phyloP scores from a whole-genome alignment of 2,797 vertebrate genomes.

The Amphiprion clarkii region DNA sequence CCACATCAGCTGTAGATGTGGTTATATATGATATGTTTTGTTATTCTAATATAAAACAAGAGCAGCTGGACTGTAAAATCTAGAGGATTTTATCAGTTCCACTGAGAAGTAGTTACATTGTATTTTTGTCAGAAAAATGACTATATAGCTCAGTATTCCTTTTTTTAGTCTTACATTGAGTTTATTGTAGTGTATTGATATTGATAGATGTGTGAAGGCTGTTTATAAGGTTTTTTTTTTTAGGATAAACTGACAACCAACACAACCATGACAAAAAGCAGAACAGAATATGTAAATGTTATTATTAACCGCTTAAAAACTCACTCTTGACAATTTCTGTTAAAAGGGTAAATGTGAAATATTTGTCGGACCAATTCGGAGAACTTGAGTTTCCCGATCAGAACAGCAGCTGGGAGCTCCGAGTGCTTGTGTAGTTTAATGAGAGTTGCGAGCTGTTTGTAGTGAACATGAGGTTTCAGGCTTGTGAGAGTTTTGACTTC shows the following conservation, averaged over 20 bases:
- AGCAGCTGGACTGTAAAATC: slow-evolving; percentile 1
- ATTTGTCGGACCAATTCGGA: background rate
- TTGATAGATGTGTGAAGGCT: background rate
- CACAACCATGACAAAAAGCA: background rate
- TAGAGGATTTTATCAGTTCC: background rate
- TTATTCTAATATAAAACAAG: slow-evolving; percentile 8
- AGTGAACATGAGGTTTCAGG: background rate
- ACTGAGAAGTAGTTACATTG: background rate
- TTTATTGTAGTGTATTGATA: background rate
- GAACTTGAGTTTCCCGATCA: slow-evolving; percentile 1
- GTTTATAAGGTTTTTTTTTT: background rate
- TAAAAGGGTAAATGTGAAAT: background rate
- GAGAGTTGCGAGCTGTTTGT: slow-evolving; percentile 1
- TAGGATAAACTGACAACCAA: background rate
- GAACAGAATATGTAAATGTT: background rate
- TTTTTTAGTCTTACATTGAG: background rate
- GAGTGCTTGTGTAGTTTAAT: slow-evolving; percentile 22
- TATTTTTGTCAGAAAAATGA: slow-evolving; percentile 6
- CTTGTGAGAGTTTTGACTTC: slow-evolving; percentile 32
- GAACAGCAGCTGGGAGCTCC: background rate
- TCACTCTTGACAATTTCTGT: background rate
- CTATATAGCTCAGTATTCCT: background rate
- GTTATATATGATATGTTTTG: background rate
- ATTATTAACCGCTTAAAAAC: background rate
- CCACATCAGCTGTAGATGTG: slow-evolving; percentile 12